Conservation (phyloP, 2,888 invertebrate species). For the Venusia cambrica region DNA sequence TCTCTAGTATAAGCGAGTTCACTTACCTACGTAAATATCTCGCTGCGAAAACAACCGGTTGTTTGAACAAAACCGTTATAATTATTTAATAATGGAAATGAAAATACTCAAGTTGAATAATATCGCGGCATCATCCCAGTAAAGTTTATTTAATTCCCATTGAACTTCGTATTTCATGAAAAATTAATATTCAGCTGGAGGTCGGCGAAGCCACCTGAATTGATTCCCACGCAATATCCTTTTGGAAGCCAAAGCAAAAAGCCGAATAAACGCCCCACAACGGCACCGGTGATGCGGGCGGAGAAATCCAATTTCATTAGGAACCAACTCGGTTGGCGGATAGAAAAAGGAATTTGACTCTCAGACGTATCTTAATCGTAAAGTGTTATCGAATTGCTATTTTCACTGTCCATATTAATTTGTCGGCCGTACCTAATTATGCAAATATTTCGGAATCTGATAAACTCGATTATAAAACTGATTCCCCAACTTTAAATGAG, state of each 20-base stretch:
- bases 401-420: too few species aligned
- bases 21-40: too few species aligned
- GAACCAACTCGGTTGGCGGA: conserved; percentile 40
- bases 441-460: conserved; percentile 18
- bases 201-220: conserved; percentile 64
- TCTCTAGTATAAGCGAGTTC: neutral
- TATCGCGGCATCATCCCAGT: conserved; percentile 25
- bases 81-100: conserved; percentile 14
- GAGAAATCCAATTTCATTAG: conserved; percentile 73
- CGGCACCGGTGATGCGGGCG: conserved; percentile 40
- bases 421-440: neutral
- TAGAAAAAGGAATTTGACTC: conserved; percentile 45
- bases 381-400: conserved; percentile 38
- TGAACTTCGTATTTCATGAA: conserved; percentile 43
- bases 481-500: conserved; percentile 27
- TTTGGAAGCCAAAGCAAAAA: conserved; percentile 68
- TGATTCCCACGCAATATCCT: conserved; percentile 76
- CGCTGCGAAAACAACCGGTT: too few species aligned
- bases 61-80: too few species aligned
- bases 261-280: conserved; percentile 56
- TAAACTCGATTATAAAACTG: conserved; percentile 7
- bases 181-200: conserved; percentile 59
- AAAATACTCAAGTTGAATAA: conserved; percentile 18
- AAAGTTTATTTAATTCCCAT: conserved; percentile 34
- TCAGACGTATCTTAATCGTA: conserved; percentile 30